A percentile compares a stretch with the other conserved stretches of the same genome.
These are phyloP conservation scores for Ophraella communa DNA, from an alignment of 2,888 invertebrate species.

Conservation along the genomic window DNA sequence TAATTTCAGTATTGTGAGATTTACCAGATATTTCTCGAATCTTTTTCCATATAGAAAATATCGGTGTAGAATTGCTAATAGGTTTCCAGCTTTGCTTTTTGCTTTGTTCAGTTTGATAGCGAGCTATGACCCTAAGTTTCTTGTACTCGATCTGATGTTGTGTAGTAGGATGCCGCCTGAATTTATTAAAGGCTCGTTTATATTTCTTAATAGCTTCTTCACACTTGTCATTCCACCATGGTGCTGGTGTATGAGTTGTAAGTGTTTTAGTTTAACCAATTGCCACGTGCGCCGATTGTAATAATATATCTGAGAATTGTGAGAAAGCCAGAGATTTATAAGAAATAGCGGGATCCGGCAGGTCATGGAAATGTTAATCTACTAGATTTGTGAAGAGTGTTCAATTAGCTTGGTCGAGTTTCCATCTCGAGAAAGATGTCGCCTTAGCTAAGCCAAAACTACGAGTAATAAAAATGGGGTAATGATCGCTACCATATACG, in stretches of 20 bases:
- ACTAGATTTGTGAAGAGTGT: not conserved
- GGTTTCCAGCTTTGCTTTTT: too few relatives aligned
- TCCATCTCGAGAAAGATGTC: not conserved
- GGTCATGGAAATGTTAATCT: not conserved
- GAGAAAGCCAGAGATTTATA: not conserved
- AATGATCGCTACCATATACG: not conserved
- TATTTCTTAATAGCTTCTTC: slow-evolving; percentile 1
- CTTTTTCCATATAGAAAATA: too few relatives aligned
- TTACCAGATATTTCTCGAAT: too few relatives aligned
- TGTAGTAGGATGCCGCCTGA: too few relatives aligned
- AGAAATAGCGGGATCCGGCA: not conserved
- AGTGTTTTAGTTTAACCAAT: not conserved
- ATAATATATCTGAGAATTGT: not conserved
- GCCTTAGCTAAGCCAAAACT: not conserved
- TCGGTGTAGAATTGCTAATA: too few relatives aligned
- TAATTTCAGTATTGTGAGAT: too few relatives aligned
- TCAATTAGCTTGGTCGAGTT: not conserved
- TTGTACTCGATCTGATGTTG: not conserved
- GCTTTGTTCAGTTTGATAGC: not conserved
- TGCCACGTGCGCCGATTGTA: not conserved
- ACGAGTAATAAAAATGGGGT: not conserved
- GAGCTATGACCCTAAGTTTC: not conserved
- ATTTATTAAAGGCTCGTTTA: not conserved
- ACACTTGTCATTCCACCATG: not conserved
- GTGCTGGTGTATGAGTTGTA: not conserved